Conservation (phyloP, 2,797 vertebrate genomes). For the Lacerta agilis region DNA sequence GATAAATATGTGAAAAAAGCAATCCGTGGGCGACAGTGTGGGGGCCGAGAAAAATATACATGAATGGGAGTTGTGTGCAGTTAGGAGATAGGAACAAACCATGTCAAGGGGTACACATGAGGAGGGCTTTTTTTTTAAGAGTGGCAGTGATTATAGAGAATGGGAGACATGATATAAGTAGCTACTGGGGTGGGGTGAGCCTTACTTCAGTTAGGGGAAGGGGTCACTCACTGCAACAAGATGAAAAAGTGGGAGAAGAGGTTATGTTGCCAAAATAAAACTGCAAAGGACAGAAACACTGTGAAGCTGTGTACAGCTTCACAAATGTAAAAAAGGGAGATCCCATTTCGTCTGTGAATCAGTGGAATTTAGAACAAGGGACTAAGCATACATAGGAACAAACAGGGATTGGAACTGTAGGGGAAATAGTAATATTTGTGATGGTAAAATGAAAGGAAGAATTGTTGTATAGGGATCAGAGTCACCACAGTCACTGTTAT, state of each 20-base stretch:
- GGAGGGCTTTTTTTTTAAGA: too few relatives aligned
- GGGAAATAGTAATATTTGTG: neutral
- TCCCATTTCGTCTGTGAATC: neutral
- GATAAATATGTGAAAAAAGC: slow-evolving; percentile 10
- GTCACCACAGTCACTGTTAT: neutral
- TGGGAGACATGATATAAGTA: too few relatives aligned
- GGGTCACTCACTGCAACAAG: neutral
- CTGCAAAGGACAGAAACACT: neutral
- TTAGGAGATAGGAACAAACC: neutral
- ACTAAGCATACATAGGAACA: neutral
- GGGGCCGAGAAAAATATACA: neutral
- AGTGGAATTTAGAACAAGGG: neutral
- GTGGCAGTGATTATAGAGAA: neutral
- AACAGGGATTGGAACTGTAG: neutral
- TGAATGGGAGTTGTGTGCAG: slow-evolving; percentile 10
- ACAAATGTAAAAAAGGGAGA: neutral
- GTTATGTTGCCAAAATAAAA: too few relatives aligned
- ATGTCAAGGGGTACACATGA: neutral
- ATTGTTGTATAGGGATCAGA: neutral
- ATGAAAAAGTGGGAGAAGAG: neutral
- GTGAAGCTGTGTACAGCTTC: neutral
- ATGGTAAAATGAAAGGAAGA: neutral
- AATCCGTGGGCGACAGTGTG: neutral
- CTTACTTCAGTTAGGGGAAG: neutral
- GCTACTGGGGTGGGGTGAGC: neutral